Evolutionary conservation across 2,888 invertebrate species (phyloP), one percentile per base, ranked within the genome.

Genomic region (Resseliella maxima): DNA sequence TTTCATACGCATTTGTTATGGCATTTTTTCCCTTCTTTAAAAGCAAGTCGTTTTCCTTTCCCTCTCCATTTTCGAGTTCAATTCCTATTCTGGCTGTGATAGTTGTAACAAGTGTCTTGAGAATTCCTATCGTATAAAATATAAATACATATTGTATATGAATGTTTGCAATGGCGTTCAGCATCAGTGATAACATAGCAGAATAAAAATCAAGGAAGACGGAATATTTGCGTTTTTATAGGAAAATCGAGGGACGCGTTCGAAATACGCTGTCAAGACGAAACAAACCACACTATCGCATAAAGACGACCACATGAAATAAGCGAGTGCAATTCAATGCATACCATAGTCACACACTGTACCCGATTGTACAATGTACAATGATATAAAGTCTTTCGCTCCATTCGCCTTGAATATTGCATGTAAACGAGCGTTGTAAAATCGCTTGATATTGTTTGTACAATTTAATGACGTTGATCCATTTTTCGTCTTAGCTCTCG

Each of bases 81-180:
- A 15, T 18, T 15, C n/a, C 24, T n/a, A 38, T 38, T 83, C 12
- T 5, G 36, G 35, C 81, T 81, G 72, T 24, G 24, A 59, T 59
- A 59, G 83, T 83, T n/a, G 83, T 83, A 83, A 83, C 83, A 83
- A 83, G 83, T 83, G 83, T 83, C 83, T 83, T 38, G 83, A 83
- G 83, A 83, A 83, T 83, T 38, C 83, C 21, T 38, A 38, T n/a
- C 38, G 83, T 8, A 83, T 38, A 83, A 83, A 36, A 38, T n/a
- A 83, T n/a, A 64, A 27, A 31, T n/a, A n/a, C n/a, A 27, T 27
- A 27, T 18, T 50, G 21, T 21, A 72, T 72, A 59, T 59, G 27
- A 3, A 59, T 72, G 31, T 1, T 12, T 8, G 41, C 83, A 83
- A 83, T 38, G 24, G 6, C 38, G 83, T n/a, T 83, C 38, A 36